Conservation (phyloP, 2,797 vertebrate species). For the Falco novaeseelandiae region DNA sequence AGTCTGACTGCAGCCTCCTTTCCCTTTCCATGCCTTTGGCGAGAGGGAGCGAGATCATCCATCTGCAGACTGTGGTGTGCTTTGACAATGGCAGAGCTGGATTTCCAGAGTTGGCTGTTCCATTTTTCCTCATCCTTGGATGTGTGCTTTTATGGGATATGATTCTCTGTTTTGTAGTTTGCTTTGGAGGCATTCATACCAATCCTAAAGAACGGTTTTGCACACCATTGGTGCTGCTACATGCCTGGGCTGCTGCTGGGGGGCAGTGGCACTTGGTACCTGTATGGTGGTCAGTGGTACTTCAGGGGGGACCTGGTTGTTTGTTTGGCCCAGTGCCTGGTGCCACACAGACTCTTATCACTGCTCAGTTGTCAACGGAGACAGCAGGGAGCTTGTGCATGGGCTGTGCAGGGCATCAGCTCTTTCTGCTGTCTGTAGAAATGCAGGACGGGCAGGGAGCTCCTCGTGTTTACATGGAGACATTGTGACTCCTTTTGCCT, state of each 20-base stretch:
- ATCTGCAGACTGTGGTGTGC: not conserved
- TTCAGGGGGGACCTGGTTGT: fast-evolving
- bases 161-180: not conserved
- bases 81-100: not conserved
- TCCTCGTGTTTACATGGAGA: not conserved
- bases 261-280: not conserved
- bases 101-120: not conserved
- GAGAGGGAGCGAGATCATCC: fast-evolving
- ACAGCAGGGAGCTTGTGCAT: not conserved
- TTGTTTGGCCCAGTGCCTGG: not conserved
- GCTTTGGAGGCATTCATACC: not conserved
- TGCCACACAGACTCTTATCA: not conserved
- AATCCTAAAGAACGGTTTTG: not conserved
- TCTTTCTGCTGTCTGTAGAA: not conserved
- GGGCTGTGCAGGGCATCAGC: not conserved
- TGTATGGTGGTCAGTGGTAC: fast-evolving
- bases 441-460: fast-evolving
- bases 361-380: not conserved
- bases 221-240: fast-evolving
- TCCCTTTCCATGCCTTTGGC: fast-evolving
- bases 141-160: not conserved
- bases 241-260: not conserved
- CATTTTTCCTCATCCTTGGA: not conserved
- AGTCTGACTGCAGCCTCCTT: not conserved
- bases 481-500: not conserved